Evolutionary conservation across 2,888 invertebrate genomes (phyloP).

Genomic region (Philereme vetulata): DNA sequence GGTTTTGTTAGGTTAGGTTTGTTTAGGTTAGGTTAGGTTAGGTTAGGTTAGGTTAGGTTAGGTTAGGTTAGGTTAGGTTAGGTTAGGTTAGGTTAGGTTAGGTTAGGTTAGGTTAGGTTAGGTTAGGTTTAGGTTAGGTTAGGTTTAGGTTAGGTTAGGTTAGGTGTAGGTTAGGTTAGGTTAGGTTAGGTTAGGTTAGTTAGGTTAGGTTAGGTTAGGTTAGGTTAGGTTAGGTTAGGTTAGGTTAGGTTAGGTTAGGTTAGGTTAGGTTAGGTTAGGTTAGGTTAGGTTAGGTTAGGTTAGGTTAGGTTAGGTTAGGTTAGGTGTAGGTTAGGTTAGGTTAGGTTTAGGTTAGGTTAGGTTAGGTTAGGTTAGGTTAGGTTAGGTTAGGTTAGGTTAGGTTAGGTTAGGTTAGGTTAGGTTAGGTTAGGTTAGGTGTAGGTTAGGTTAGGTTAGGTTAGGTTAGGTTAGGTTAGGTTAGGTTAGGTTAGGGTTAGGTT

Average conservation of each 20-base stretch:
- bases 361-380: constrained; percentile 38
- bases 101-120: constrained; percentile 1
- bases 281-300: constrained; percentile 36
- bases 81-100: not conserved
- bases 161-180: no score
- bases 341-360: no score
- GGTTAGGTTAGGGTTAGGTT: no score
- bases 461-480: constrained; percentile 31
- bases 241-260: constrained; percentile 38
- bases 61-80: not conserved
- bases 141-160: no score
- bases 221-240: constrained; percentile 40
- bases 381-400: constrained; percentile 38
- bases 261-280: constrained; percentile 36
- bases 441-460: no score
- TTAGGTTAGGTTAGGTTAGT: constrained; percentile 3
- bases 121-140: no score
- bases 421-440: no score
- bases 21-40: no score
- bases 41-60: constrained; percentile 1
- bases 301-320: constrained; percentile 35
- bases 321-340: no score
- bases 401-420: constrained; percentile 34
- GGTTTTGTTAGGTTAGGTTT: no score
- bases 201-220: constrained; percentile 23